Base-by-base conservation (phyloP, 35 echinoderm and acorn worm species). In the Acanthaster planci region DNA sequence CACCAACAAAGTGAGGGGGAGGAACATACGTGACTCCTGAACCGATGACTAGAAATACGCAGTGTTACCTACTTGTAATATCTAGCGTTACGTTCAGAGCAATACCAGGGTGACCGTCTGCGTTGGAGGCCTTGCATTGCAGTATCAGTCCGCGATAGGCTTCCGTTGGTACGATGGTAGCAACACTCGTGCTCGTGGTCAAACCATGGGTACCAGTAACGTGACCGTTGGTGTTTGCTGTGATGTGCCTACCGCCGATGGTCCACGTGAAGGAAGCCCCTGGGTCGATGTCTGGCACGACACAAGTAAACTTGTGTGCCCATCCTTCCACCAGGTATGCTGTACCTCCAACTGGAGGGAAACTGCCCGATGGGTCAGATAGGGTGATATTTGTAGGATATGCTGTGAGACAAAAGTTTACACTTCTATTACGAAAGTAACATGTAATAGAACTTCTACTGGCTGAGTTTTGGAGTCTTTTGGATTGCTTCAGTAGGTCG, bases 211-310 rank as follows among this genome's bases (percentile, higher is more conserved):
- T 72, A 72, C 64, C n/a, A 72, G 26, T 72, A 26, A 26, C n/a
- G 29, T 72, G 7, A 72, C 0, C 5, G 18, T 72, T 72, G 2
- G 26, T 14, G 14, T 59, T 12, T 72, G 64, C 18, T 72, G 64
- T 72, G 34, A 72, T 26, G 34, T 34, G 23, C 64, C 23, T 19
- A 3, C 23, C 19, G 14, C 64, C 64, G 15, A 72, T 34, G 2
- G 64, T 72, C 64, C 64, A 72, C 26, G 64, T 36, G 29, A 72
- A 72, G 18, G 64, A 31, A 29, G 64, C 64, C 30, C 30, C 64
- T 72, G 64, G 64, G 30, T 72, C 34, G 34, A 72, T 72, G 64
- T 72, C 23, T 29, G 64, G 64, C 34, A 72, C 64, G 26, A 72
- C 29, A 72, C 64, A 72, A 0, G 0, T 4, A 34, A 31, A 72